Percentiles rank a stretch among this genome's conserved stretches.
Evolutionary conservation across 30 jellyfish, hydroid and myxozoan genomes (phyloP).

Genomic region (Cassiopea xamachana): DNA sequence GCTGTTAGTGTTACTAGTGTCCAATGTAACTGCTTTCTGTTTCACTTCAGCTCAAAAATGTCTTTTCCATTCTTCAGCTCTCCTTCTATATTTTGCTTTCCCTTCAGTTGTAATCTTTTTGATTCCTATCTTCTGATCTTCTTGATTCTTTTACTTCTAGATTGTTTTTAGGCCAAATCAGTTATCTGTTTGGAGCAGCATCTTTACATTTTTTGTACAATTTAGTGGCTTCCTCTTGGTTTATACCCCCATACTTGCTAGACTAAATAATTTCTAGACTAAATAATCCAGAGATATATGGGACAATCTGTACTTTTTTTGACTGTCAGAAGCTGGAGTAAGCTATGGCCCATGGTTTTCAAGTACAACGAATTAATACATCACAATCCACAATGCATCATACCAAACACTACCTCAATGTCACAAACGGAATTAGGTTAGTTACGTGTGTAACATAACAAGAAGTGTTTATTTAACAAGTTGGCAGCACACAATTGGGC

Average conservation of each 20-base stretch:
- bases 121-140: slow-evolving; percentile 21
- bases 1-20: background rate
- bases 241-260: no score
- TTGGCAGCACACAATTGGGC: no score
- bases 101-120: slow-evolving; percentile 27
- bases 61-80: slow-evolving; percentile 38
- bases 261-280: no score
- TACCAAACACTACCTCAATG: no score
- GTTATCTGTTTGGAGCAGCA: background rate
- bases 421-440: no score
- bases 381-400: background rate
- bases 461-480: no score
- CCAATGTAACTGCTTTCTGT: slow-evolving; percentile 2
- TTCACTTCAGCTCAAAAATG: slow-evolving; percentile 9
- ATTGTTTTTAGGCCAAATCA: slow-evolving; percentile 23
- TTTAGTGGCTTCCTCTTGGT: no score
- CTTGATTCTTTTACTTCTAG: background rate
- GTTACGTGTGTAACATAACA: no score
- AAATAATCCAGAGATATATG: no score
- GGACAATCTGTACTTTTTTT: no score
- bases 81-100: slow-evolving; percentile 4
- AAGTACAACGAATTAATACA: background rate
- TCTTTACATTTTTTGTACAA: no score
- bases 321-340: no score
- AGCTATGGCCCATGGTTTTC: background rate